phyloP scores from a whole-genome alignment of 2,888 invertebrate genomes.

The Drosophila ustulata region DNA sequence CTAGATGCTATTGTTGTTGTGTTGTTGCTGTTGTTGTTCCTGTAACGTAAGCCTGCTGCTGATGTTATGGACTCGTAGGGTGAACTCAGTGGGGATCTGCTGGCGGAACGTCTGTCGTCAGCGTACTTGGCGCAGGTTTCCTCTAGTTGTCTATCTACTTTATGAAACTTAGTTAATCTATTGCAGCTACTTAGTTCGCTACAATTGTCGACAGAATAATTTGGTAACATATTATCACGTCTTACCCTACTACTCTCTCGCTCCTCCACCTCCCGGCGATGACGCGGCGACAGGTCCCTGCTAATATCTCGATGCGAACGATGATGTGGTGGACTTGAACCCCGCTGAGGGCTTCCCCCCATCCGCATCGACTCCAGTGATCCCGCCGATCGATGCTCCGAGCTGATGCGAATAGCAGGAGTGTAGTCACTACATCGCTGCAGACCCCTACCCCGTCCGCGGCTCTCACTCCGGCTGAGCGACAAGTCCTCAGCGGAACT shows the following conservation, averaged over 20 bases:
- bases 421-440: constrained; percentile 59
- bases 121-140: constrained; percentile 80
- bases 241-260: constrained; percentile 85
- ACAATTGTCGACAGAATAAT: constrained; percentile 81
- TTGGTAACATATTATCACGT: constrained; percentile 84
- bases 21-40: constrained; percentile 42
- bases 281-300: constrained; percentile 83
- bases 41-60: constrained; percentile 60
- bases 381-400: constrained; percentile 79
- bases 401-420: constrained; percentile 77
- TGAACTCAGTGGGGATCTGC: constrained; percentile 78
- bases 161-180: constrained; percentile 84
- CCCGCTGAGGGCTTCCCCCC: constrained; percentile 69
- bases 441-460: constrained; percentile 46
- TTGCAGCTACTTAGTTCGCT: constrained; percentile 81
- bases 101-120: constrained; percentile 78
- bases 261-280: constrained; percentile 81
- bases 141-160: constrained; percentile 85
- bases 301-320: constrained; percentile 81
- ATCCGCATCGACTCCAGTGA: constrained; percentile 80
- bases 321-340: constrained; percentile 76
- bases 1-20: constrained; percentile 44
- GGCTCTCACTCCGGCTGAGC: constrained; percentile 72
- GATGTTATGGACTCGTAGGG: constrained; percentile 72
- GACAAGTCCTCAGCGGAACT: constrained; percentile 76